Conservation (phyloP, 2,113 vertebrate species). For the Tor tambroides region DNA sequence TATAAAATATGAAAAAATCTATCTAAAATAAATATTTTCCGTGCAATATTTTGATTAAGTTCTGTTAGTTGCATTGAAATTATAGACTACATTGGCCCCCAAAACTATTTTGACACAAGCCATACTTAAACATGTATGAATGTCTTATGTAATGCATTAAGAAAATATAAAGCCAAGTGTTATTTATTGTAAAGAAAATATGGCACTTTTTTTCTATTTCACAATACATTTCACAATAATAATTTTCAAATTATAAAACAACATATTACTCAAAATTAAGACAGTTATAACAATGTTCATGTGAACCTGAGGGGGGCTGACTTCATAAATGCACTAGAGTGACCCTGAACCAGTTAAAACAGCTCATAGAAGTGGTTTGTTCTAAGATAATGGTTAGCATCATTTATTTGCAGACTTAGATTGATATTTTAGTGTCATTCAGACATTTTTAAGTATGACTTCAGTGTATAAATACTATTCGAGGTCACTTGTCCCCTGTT, state of each 20-base stretch:
- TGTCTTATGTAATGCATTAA: background rate
- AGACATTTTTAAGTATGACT: background rate
- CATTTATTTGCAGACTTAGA: background rate
- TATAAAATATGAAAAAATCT: background rate
- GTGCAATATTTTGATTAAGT: background rate
- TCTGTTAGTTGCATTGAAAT: background rate
- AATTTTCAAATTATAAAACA: background rate
- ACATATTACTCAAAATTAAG: background rate
- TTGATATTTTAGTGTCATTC: background rate
- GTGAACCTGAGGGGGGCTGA: background rate
- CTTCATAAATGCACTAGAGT: background rate
- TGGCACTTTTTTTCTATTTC: background rate
- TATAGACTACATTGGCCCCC: background rate
- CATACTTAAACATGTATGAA: background rate
- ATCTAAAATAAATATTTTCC: background rate
- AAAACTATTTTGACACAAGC: background rate
- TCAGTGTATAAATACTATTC: background rate
- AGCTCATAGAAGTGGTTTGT: background rate
- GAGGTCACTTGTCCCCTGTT: background rate
- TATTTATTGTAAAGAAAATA: background rate
- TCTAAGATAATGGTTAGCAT: background rate
- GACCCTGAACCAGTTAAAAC: background rate
- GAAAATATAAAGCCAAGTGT: background rate
- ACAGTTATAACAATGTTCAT: background rate
- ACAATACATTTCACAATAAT: background rate